Evolutionary conservation across 2,113 vertebrate species (phyloP).

Genomic region (Mungos mungo): DNA sequence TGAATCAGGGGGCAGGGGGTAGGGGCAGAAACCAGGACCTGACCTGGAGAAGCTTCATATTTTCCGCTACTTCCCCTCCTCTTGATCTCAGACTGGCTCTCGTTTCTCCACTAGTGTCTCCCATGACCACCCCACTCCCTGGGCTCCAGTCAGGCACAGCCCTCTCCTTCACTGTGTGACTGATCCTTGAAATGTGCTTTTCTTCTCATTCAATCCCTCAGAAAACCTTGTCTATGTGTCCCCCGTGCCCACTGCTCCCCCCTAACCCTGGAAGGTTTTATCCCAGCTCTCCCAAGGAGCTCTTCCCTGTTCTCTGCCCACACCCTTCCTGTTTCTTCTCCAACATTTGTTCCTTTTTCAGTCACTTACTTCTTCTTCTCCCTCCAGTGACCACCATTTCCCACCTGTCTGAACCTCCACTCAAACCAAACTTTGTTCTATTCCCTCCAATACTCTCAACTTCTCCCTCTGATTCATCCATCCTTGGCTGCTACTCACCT

Average conservation of each 20-base stretch:
- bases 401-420: not conserved
- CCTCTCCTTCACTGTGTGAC: not conserved
- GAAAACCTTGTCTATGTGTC: not conserved
- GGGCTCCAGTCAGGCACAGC: not conserved
- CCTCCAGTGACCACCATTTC: not conserved
- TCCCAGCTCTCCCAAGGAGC: rapidly evolving
- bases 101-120: not conserved
- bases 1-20: not conserved
- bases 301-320: not conserved
- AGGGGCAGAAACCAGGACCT: not conserved
- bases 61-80: not conserved
- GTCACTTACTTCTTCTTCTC: not conserved
- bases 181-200: not conserved
- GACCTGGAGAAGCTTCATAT: not conserved
- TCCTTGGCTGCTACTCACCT: not conserved
- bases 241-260: not conserved
- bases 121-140: not conserved
- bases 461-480: not conserved
- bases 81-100: not conserved
- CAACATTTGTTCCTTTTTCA: not conserved
- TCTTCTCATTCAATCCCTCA: not conserved
- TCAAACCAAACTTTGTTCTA: not conserved
- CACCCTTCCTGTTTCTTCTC: not conserved
- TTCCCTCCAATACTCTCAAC: not conserved
- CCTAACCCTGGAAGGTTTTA: not conserved